These are phyloP conservation scores for Cryptotermes secundus DNA, from an alignment of 1,140 invertebrate genomes.

Conservation along the genomic window DNA sequence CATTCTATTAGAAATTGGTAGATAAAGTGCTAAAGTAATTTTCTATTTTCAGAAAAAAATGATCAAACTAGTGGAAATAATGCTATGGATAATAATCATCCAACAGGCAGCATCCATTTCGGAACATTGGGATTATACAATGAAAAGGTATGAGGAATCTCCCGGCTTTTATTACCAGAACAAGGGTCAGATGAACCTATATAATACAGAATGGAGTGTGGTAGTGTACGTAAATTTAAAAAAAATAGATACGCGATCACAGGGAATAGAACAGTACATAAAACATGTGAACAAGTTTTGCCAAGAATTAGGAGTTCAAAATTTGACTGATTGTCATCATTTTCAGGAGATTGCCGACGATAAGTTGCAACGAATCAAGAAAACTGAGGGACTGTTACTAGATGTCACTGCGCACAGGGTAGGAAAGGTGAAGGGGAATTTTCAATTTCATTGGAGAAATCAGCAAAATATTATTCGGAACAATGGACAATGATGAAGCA, in stretches of 20 bases:
- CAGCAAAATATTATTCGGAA: neutral
- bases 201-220: neutral
- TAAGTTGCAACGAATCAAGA: no score
- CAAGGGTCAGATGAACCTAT: neutral
- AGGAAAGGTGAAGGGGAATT: neutral
- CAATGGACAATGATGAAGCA: neutral
- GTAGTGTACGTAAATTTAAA: constrained; percentile 13
- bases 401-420: no score
- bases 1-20: no score
- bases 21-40: no score
- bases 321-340: no score
- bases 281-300: no score
- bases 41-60: neutral
- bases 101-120: neutral
- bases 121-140: no score
- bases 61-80: neutral
- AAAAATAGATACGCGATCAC: no score
- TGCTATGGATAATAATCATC: neutral
- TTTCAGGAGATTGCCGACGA: no score
- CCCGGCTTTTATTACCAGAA: neutral
- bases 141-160: neutral
- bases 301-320: no score
- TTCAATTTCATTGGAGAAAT: neutral
- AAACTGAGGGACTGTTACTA: no score
- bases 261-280: no score